Base-by-base conservation (phyloP, 2,888 invertebrate species). In the Agrochola circellaris region DNA sequence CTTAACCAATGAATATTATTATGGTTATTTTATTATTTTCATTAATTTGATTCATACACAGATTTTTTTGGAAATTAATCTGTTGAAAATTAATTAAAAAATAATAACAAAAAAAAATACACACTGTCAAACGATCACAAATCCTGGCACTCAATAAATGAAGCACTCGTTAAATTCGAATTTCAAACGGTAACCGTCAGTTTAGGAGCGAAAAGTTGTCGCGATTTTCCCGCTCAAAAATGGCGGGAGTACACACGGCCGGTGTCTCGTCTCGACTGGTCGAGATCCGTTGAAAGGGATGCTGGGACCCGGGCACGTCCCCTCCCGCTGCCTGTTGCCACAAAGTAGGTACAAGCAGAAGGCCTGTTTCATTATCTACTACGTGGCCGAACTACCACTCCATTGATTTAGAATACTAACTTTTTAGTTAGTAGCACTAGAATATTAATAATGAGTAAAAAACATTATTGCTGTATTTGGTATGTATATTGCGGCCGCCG, bases 251-350 rank as follows among this genome's bases (percentile, higher is more conserved):
- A 45, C 62, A 68, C 89, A 75, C 83, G 85, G 56, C 88, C 83
- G 83, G 77, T 75, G 90, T 89, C 89, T 87, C 85, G 87, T 87
- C 77, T 82, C 91, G 91, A 92, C 93, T 93, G 91, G 85, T 86
- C 85, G 88, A 66, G 76, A 88, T 89, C 84, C 88, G 87, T 89
- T 89, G 91, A 88, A 89, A 90, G 80, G 86, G 87, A 85, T 86
- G 84, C 84, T 87, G 79, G 68, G 74, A 79, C 77, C 88, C 81
- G 84, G 88, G 86, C 81, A 75, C 81, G 82, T 81, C 87, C 86
- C 84, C 88, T 84, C 85, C 84, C 88, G 65, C 78, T 70, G 75
- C 83, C 79, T 83, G 83, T 67, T 75, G 69, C 70, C 74, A 67
- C 64, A 30, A 15, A 3, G 20, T 6, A 73, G n/a, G 30, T 54